Percentiles rank a stretch among this genome's conserved stretches.
Conservation (phyloP, 2,888 invertebrate species). For the Acrobasis suavella region DNA sequence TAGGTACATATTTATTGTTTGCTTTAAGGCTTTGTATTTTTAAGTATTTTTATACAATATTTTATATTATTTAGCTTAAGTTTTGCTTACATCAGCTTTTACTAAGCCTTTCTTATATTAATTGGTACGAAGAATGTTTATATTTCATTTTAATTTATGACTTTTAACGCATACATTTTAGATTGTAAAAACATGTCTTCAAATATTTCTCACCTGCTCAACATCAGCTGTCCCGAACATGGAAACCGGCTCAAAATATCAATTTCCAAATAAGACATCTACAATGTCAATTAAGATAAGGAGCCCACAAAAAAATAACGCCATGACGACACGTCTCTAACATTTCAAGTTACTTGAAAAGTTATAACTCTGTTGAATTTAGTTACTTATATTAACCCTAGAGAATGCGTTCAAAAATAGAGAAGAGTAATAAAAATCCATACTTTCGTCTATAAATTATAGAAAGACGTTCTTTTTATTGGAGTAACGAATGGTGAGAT, state of each 20-base stretch:
- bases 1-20: not conserved
- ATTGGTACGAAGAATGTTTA: not conserved
- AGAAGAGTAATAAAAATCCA: constrained; percentile 71
- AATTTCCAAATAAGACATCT: constrained; percentile 35
- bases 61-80: not conserved
- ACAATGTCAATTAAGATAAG: constrained; percentile 41
- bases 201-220: constrained; percentile 46
- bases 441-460: constrained; percentile 75
- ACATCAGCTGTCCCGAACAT: constrained; percentile 40
- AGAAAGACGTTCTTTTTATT: constrained; percentile 78
- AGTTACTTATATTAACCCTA: constrained; percentile 63
- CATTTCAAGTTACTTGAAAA: constrained; percentile 32
- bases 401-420: constrained; percentile 71
- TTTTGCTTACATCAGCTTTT: not conserved
- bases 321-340: constrained; percentile 18
- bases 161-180: not conserved
- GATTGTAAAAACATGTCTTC: constrained; percentile 25
- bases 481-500: constrained; percentile 80
- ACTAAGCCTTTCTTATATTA: not conserved
- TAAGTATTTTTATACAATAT: not conserved
- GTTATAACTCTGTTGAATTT: constrained; percentile 47
- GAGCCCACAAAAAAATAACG: constrained; percentile 24
- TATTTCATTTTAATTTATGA: not conserved
- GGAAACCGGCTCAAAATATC: constrained; percentile 37
- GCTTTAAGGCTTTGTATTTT: not conserved